A percentile compares a stretch with the other conserved stretches of the same genome.
phyloP scores from a whole-genome alignment of 2,113 vertebrate species.

The Picathartes gymnocephalus region DNA sequence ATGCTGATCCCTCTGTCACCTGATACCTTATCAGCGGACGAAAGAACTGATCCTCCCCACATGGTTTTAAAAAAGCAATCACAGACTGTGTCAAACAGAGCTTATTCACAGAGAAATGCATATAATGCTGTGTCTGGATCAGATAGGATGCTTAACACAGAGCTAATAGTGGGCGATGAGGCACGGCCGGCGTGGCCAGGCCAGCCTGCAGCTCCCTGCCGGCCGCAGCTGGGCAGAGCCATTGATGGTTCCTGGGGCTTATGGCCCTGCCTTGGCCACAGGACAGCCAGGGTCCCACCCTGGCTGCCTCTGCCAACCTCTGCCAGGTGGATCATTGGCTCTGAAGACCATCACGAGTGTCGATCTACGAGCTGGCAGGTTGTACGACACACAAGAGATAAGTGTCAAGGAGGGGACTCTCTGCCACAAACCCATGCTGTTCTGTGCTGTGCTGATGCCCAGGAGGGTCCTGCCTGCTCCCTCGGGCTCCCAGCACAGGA shows the following conservation, averaged over 20 bases:
- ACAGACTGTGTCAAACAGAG: constrained; percentile 62
- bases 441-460: background rate
- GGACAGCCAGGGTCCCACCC: background rate
- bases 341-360: background rate
- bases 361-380: fast-evolving
- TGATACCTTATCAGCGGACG: constrained; percentile 76
- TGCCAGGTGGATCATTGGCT: fast-evolving
- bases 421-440: fast-evolving
- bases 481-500: background rate
- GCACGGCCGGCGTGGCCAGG: background rate
- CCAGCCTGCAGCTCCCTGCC: background rate
- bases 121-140: constrained; percentile 54
- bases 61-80: constrained; percentile 73
- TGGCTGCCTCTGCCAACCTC: background rate
- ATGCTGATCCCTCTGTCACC: constrained; percentile 80
- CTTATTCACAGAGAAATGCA: constrained; percentile 71
- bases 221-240: background rate
- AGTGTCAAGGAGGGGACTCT: background rate
- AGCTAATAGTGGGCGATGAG: background rate
- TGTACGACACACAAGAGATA: fast-evolving
- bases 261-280: background rate
- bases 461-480: background rate
- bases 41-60: constrained; percentile 66
- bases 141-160: constrained; percentile 19
- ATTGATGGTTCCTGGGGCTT: background rate